These are phyloP conservation scores for Tragopan temminckii DNA, from an alignment of 2,797 vertebrate genomes.

Conservation along the genomic window DNA sequence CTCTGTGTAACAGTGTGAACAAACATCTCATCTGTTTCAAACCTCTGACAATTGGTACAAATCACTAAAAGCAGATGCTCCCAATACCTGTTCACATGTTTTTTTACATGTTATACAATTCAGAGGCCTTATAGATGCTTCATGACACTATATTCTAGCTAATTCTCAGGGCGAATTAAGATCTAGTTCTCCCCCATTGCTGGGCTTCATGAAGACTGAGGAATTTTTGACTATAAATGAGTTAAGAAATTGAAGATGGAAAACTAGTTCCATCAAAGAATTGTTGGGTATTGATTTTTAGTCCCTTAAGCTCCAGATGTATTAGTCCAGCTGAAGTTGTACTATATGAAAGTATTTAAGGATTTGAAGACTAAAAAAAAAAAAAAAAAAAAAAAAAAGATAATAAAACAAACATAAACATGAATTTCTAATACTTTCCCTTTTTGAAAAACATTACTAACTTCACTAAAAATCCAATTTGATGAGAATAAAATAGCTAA, in stretches of 20 bases:
- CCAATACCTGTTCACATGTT: neutral
- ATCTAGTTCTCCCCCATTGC: neutral
- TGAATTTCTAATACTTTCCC: neutral
- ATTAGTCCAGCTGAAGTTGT: neutral
- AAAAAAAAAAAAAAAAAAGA: neutral
- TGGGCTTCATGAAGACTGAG: neutral
- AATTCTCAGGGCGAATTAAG: neutral
- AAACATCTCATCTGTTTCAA: neutral
- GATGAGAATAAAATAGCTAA: neutral
- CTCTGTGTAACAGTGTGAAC: neutral
- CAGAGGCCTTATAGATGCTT: neutral
- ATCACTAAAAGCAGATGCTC: neutral
- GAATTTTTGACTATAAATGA: neutral
- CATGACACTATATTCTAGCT: neutral
- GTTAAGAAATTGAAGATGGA: neutral
- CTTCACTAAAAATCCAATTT: slow-evolving; percentile 18
- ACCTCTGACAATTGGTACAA: neutral
- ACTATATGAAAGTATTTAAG: neutral
- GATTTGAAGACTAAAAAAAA: neutral
- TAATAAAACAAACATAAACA: slow-evolving; percentile 18
- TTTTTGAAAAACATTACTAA: neutral
- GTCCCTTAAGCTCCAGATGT: neutral
- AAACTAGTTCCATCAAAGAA: neutral
- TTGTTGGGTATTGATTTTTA: neutral
- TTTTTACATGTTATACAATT: neutral